Percentiles rank a stretch among this genome's conserved stretches.
These are phyloP conservation scores for Allygus modestus DNA, from an alignment of 2,888 invertebrate species.

Conservation along the genomic window DNA sequence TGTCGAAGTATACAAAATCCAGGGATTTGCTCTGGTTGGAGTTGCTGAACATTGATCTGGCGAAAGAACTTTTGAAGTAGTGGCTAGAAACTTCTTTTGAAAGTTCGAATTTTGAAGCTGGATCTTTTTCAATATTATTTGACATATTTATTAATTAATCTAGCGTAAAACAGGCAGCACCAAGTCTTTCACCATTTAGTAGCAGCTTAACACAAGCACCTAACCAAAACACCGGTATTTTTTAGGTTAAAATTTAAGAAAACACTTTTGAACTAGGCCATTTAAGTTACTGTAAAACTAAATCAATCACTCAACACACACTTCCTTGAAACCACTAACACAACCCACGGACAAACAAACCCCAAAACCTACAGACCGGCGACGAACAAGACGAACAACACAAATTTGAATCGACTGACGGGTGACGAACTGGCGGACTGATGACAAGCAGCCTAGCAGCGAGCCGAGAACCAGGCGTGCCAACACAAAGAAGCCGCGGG, in stretches of 20 bases:
- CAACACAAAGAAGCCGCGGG: not conserved
- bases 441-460: not conserved
- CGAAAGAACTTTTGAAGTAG: slow-evolving; percentile 70
- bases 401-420: slow-evolving; percentile 40
- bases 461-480: not conserved
- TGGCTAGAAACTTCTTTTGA: slow-evolving; percentile 64
- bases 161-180: too few species aligned
- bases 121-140: slow-evolving; percentile 47
- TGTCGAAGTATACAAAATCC: slow-evolving; percentile 68
- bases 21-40: slow-evolving; percentile 68
- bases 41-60: slow-evolving; percentile 69
- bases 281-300: not conserved
- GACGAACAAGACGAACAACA: not conserved
- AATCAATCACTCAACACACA: not conserved
- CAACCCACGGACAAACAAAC: not conserved
- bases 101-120: slow-evolving; percentile 67
- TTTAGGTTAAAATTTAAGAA: not conserved
- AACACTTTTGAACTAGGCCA: not conserved
- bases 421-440: not conserved
- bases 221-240: slow-evolving; percentile 25
- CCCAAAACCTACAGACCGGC: not conserved
- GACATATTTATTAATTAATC: slow-evolving; percentile 24
- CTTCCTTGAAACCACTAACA: not conserved
- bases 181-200: too few species aligned
- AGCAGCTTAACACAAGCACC: not conserved